Base-by-base conservation (phyloP, 2,797 vertebrate species). In the Nyctalus aviator region DNA sequence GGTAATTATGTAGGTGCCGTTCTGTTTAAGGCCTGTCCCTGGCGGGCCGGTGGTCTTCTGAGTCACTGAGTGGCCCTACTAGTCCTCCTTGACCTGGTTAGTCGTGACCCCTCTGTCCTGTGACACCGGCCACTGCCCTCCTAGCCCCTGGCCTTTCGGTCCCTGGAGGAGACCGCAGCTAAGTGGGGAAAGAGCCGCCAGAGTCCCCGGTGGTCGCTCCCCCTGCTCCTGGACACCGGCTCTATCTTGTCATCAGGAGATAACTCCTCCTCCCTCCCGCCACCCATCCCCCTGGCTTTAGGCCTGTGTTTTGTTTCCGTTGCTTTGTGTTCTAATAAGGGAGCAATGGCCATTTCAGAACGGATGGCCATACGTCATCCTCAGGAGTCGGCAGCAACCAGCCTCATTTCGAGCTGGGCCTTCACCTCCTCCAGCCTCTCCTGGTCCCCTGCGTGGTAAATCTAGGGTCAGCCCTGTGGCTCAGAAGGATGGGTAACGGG, bases 151-250 rank as follows among this genome's bases (percentile, higher is more conserved):
- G 50, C 59, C 64, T 25, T 71, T 76, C n/a, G 4, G 55, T 90
- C 59, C 27, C 18, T n/a, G 37, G 62, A 83, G 78, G 94, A 64
- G 5, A 32, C 0, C 0, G 23, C 20, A 75, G 32, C n/a, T 75
- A 27, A 78, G 71, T 18, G 20, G 3, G 17, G 8, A 8, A 9
- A 11, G 27, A 48, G 30, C 12, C 1, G 14, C 62, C 7, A 1
- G 4, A 1, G 0, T 48, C 71, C 71, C 32, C 4, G 1, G 17
- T 37, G 46, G 62, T 50, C 1, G 2, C 46, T 55, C 8, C 1
- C 10, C 3, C 1, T 21, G 44, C 1, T 35, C 59, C 2, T 11
- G 25, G 50, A 32, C 10, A 1, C 32, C 8, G 1, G 15, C 0
- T 69, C 64, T 88, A 0, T 73, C 32, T 66, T 4, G 17, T 41